A percentile compares a stretch with the other conserved stretches of the same genome.
Evolutionary conservation across 2,113 vertebrate species (phyloP).

Genomic region (Chaenocephalus aceratus): DNA sequence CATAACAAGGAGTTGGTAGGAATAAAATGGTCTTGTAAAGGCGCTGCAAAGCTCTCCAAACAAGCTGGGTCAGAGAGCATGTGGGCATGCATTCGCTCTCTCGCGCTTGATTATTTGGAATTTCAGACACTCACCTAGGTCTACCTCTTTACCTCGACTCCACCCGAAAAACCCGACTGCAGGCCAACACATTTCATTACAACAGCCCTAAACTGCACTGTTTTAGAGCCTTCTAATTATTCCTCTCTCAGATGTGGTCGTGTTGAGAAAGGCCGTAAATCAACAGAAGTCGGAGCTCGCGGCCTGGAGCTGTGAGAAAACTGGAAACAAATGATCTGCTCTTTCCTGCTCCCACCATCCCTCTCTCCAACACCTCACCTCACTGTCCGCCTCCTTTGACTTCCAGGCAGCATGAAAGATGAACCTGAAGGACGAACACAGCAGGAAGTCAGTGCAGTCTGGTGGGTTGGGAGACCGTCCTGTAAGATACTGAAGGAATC

Average conservation of each 20-base stretch:
- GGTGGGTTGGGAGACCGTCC: not conserved
- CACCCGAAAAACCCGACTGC: slow-evolving; percentile 67
- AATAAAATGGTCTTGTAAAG: slow-evolving; percentile 86
- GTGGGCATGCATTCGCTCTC: slow-evolving; percentile 26
- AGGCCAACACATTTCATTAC: slow-evolving; percentile 86
- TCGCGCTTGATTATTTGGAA: slow-evolving; percentile 13
- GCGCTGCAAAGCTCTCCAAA: slow-evolving; percentile 67
- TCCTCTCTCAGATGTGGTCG: slow-evolving; percentile 90
- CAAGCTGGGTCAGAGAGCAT: slow-evolving; percentile 60
- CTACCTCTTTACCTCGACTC: slow-evolving; percentile 41
- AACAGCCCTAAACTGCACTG: slow-evolving; percentile 86
- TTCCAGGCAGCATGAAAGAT: slow-evolving; percentile 50
- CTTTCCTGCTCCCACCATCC: slow-evolving; percentile 56
- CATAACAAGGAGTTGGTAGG: slow-evolving; percentile 81
- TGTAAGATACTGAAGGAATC: slow-evolving; percentile 4
- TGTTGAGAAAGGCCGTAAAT: slow-evolving; percentile 87
- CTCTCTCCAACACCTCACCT: slow-evolving; percentile 45
- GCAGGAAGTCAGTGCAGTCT: not conserved
- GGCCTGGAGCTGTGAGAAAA: slow-evolving; percentile 92
- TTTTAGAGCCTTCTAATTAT: slow-evolving; percentile 93
- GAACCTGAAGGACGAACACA: slow-evolving; percentile 14
- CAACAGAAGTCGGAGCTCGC: slow-evolving; percentile 85
- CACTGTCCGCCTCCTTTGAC: slow-evolving; percentile 33
- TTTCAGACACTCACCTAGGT: slow-evolving; percentile 52
- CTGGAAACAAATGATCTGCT: slow-evolving; percentile 92